These are phyloP conservation scores for Apoda limacodes DNA, from an alignment of 2,888 invertebrate species.

Conservation along the genomic window DNA sequence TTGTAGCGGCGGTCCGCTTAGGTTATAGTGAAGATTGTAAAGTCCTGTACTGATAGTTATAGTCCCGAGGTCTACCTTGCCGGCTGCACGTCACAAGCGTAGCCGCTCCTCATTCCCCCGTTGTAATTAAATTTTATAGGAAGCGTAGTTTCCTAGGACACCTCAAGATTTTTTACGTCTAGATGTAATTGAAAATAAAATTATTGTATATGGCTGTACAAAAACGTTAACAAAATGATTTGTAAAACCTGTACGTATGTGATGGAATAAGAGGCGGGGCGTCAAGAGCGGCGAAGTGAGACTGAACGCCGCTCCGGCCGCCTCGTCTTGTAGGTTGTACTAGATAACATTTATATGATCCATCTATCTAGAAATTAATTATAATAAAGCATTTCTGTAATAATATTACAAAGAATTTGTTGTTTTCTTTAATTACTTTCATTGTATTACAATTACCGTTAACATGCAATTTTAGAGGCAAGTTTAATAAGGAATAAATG, in stretches of 20 bases:
- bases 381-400: constrained; percentile 75
- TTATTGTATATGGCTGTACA: constrained; percentile 72
- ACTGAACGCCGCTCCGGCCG: constrained; percentile 45
- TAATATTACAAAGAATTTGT: constrained; percentile 64
- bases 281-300: constrained; percentile 42
- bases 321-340: constrained; percentile 61
- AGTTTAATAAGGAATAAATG: too few relatives aligned
- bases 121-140: constrained; percentile 67
- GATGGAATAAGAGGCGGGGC: constrained; percentile 54
- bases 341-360: constrained; percentile 69
- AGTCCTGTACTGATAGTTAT: constrained; percentile 65
- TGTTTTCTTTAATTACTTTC: constrained; percentile 53
- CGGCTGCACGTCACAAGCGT: constrained; percentile 64
- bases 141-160: constrained; percentile 68
- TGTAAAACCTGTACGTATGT: constrained; percentile 66
- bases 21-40: constrained; percentile 67
- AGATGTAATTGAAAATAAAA: constrained; percentile 70
- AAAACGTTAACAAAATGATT: constrained; percentile 66
- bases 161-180: constrained; percentile 68
- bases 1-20: constrained; percentile 37
- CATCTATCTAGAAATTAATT: constrained; percentile 74
- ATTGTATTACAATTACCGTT: too few relatives aligned
- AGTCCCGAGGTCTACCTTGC: constrained; percentile 66
- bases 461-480: too few relatives aligned
- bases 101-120: constrained; percentile 66